Percentiles rank a stretch among this genome's conserved stretches.
Conservation (phyloP, 2,113 vertebrate species). For the Lasiurus borealis region DNA sequence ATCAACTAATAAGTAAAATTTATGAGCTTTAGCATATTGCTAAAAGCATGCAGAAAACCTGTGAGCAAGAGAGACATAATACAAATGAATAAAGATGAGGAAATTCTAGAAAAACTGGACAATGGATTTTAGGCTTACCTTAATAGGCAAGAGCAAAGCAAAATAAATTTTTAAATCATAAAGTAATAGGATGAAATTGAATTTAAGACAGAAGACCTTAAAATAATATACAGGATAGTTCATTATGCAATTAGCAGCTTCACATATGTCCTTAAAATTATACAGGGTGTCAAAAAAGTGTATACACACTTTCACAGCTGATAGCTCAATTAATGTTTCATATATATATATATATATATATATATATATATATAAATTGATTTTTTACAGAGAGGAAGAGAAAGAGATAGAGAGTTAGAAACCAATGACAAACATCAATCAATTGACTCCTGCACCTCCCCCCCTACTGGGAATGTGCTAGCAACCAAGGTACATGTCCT, state of each 20-base stretch:
- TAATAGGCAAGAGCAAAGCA: background rate
- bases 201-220: slow-evolving; percentile 5
- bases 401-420: no score
- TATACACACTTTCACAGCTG: no score
- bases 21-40: background rate
- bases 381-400: no score
- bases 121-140: background rate
- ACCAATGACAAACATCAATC: no score
- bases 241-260: background rate
- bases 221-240: background rate
- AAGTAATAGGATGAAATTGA: background rate
- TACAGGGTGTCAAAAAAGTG: no score
- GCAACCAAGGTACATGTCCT: no score
- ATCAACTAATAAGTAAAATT: background rate
- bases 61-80: background rate
- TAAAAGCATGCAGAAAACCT: background rate
- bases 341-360: no score
- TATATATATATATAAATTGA: no score
- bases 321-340: no score
- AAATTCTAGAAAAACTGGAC: background rate
- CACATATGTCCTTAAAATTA: background rate
- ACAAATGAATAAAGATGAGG: background rate
- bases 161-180: background rate
- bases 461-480: no score
- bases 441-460: no score